Base-by-base conservation (phyloP, 2,113 vertebrate species). In the Ceuthmochares aereus region DNA sequence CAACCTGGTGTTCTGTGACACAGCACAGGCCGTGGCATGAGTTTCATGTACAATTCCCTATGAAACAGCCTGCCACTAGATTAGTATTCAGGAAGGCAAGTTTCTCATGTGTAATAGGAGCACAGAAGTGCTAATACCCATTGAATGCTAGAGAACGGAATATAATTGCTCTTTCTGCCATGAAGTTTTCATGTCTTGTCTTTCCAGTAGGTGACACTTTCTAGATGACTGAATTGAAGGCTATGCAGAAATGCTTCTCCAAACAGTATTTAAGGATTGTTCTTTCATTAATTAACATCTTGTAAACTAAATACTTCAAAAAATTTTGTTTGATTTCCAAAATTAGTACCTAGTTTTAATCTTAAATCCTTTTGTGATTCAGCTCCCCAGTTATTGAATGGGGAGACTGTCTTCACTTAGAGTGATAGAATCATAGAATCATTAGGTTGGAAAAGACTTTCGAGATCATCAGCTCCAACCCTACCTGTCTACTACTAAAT, bases 11-110 rank as follows among this genome's bases (percentile, higher is more conserved):
- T 58, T 94, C 34, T 36, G 19, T 87, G 67, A 45, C 26, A 15
- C 32, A 64, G 27, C 0, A 0, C 20, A n/a, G 34, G 47, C 12
- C 66, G 40, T 0, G 3, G 29, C 2, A 0, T 47, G 60, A 21
- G 2, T 78, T 95, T 55, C 27, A 58, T 55, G 64, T 43, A 25
- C 36, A 25, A 11, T 67, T 84, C 42, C 15, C 69, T 14, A 0
- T 78, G 36, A 51, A 90, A 47, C 13, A 52, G 52, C 6, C 89
- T 70, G 7, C 19, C 40, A 4, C 51, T 49, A 27, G 40, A 52
- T 75, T 55, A 95, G 54, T 29, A 32, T 73, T 69, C 40, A 80
- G 63, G 52, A 84, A 69, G 49, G 5, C 9, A 9, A 47, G 27
- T 72, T 90, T 36, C 52, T 78, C 12, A 55, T 8, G 11, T 40